Conservation (phyloP, 2,113 vertebrate genomes). For the Sisor rabdophorus region DNA sequence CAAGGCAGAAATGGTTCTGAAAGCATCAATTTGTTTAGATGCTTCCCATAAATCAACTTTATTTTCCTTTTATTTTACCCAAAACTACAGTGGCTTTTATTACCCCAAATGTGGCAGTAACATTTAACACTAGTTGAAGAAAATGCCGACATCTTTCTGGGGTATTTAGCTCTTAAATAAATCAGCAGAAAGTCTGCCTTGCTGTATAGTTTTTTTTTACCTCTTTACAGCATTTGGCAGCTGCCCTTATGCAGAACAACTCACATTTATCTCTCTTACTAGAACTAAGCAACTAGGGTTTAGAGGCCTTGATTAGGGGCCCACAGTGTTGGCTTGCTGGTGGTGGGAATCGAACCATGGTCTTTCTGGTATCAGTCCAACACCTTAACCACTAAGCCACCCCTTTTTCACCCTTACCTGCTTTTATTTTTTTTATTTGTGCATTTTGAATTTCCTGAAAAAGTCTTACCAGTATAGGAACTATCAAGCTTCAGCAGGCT, state of each 20-base stretch:
- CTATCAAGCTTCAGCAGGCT: neutral
- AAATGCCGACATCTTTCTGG: too few relatives aligned
- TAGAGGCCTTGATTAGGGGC: too few relatives aligned
- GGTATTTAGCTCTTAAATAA: conserved; percentile 9
- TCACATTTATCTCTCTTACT: too few relatives aligned
- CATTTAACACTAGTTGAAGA: neutral
- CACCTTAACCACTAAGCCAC: too few relatives aligned
- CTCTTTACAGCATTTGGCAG: too few relatives aligned
- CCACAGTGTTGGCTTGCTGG: too few relatives aligned
- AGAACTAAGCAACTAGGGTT: too few relatives aligned
- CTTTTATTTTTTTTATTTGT: conserved; percentile 3
- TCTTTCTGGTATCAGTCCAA: too few relatives aligned
- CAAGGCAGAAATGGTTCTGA: neutral
- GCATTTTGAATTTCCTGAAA: conserved; percentile 26
- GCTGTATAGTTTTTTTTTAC: neutral
- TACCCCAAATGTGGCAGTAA: neutral
- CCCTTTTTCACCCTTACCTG: too few relatives aligned
- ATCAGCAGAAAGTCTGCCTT: conserved; percentile 13
- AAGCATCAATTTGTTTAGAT: neutral
- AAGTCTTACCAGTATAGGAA: neutral
- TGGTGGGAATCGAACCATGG: too few relatives aligned
- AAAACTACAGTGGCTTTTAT: neutral
- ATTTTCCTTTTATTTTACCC: neutral
- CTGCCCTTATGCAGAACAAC: too few relatives aligned
- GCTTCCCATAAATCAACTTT: neutral